Percentiles rank a stretch among this genome's conserved stretches.
These are phyloP conservation scores for Ichneumoninae sp. DNA, from an alignment of 2,888 invertebrate genomes.

Conservation along the genomic window DNA sequence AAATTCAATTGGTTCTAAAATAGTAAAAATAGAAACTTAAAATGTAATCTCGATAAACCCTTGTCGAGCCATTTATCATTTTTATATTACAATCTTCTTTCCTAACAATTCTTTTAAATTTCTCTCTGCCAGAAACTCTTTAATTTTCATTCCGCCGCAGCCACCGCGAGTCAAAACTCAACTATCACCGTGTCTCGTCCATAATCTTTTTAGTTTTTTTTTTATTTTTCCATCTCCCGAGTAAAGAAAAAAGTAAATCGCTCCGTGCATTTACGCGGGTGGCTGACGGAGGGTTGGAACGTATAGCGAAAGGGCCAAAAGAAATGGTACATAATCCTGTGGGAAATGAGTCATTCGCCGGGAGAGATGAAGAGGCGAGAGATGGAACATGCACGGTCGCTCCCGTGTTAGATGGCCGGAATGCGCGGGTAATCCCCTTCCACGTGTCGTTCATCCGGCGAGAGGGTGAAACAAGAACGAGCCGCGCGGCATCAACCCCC, in stretches of 20 bases:
- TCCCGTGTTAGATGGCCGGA: slow-evolving; percentile 23
- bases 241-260: slow-evolving; percentile 24
- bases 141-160: background rate
- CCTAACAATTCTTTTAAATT: background rate
- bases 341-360: slow-evolving; percentile 60
- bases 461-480: slow-evolving; percentile 45
- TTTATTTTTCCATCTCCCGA: background rate
- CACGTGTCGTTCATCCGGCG: slow-evolving; percentile 32
- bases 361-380: slow-evolving; percentile 14
- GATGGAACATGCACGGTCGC: slow-evolving; percentile 17
- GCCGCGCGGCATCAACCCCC: slow-evolving; percentile 1
- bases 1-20: no score
- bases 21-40: no score
- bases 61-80: no score
- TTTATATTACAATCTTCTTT: no score
- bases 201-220: background rate
- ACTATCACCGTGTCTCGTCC: slow-evolving; percentile 6
- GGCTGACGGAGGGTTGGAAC: background rate
- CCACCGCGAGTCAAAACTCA: background rate
- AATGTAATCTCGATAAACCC: no score
- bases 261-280: background rate
- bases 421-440: slow-evolving; percentile 20
- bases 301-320: slow-evolving; percentile 9
- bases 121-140: background rate
- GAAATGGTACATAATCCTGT: slow-evolving; percentile 66